Base-by-base conservation (phyloP, 2,888 invertebrate species). In the Caenorhabditis wallacei region DNA sequence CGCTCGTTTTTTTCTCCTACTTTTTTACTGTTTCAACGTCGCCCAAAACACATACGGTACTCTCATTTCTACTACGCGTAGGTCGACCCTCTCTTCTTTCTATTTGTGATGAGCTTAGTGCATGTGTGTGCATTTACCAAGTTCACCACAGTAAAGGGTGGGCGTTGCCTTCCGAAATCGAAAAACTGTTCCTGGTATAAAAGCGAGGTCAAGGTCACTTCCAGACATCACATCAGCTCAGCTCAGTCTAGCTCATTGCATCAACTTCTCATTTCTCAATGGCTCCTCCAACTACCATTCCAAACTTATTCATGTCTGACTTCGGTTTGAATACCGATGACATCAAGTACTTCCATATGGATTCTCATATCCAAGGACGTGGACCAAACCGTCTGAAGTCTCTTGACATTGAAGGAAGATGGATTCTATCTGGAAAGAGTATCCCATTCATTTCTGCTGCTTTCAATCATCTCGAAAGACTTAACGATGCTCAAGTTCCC, bases 401-500 rank as follows among this genome's bases (percentile, higher is more conserved):
- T 54, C 87, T 90, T 57, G 90, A 90, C 75, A 72, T 90, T 26
- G 89, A 90, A 80, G 90, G 90, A 80, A 54, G 70, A 68, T 89
- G 89, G 89, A 74, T 88, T 7, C 84, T 88, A 22, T 84, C 82
- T 35, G 89, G 90, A 26, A 86, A 85, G 56, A 84, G 83, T 26
- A 88, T 89, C 40, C 88, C 89, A 22, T 88, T 85, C 85, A 89
- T 90, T 56, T 87, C 88, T n/a, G 78, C 87, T 10, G 88, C 89
- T 0, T 90, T 90, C 87, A 87, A 88, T 68, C 90, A 89, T 84
- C 80, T 89, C 43, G 84, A 89, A 66, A 74, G 74, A 20, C 84
- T 89, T 20, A 89, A 89, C 59, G 83, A 86, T 48, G 87, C 89
- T 16, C 66, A 70, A 30, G 81, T 85, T 16, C 85, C 89, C 18